phyloP scores from a whole-genome alignment of 2,797 vertebrate species.

The Phrynocephalus guinanensis region DNA sequence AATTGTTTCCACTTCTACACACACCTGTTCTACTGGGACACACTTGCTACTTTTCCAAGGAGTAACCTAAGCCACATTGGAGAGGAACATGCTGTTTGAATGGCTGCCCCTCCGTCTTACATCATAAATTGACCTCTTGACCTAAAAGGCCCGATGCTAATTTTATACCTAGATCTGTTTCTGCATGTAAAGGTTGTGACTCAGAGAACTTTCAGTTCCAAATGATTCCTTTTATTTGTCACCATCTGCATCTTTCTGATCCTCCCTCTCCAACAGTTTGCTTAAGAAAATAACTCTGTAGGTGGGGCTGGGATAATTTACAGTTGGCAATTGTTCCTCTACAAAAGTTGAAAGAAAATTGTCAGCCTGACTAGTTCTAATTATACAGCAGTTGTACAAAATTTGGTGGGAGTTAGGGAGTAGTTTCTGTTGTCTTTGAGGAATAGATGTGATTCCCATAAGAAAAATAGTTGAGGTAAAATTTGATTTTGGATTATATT shows the following conservation, averaged over 20 bases:
- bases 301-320: neutral
- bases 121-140: neutral
- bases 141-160: neutral
- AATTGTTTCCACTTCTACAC: neutral
- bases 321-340: neutral
- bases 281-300: neutral
- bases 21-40: neutral
- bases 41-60: neutral
- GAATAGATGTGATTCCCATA: neutral
- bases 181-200: slow-evolving; percentile 15
- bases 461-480: too few relatives aligned
- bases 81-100: neutral
- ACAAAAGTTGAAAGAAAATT: neutral
- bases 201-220: slow-evolving; percentile 14
- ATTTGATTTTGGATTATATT: neutral
- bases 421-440: neutral
- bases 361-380: neutral
- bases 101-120: neutral
- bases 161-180: neutral
- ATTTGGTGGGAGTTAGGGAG: too few relatives aligned
- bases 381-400: too few relatives aligned
- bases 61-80: neutral
- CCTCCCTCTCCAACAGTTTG: neutral
- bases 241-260: neutral
- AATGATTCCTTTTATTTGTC: neutral